Evolutionary conservation across 2,888 invertebrate species (phyloP), one percentile per base, ranked within the genome.

Genomic region (Mythimna vitellina): DNA sequence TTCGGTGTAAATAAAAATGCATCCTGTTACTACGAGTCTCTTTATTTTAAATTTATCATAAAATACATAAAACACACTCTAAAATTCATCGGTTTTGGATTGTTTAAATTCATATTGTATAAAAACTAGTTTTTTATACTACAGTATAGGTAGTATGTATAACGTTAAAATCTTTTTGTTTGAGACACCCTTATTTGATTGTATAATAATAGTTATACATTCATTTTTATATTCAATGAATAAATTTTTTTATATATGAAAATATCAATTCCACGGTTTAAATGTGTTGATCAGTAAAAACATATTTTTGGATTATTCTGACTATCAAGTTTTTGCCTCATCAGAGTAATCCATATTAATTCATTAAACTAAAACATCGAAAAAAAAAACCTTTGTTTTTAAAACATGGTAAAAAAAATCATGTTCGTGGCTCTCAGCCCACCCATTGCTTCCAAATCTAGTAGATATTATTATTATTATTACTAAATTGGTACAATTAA

Each of bases 1-100:
- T 73, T 70, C 49, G 58, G 70, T 76, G 77, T 75, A 82, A 86
- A 84, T 83, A 84, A 86, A 87, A 85, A 82, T 73, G 65, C 38
- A 20, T 70, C 51, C 25, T 66, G 62, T 79, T 79, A 63, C 22
- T 68, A 67, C 3, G n/a, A 66, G 57, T 60, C 49, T 61, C 70
- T 83, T 83, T 84, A 78, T 81, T 67, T 60, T 14, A 42, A n/a
- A 20, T 54, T 61, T 51, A 74, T 67, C 7, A 67, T 38, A 38
- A 38, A 72, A 74, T 70, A 85, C 66, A 58, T 62, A 69, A 65
- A 81, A 69, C 62, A 65, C 32, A 14, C 0, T 65, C 63, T 81
- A 76, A 77, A 81, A 83, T 80, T 61, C 76, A 69, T 68, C 49
- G 2, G 25, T 60, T 70, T 79, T 70, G 66, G 49, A 51, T 56